Evolutionary conservation across 2,888 invertebrate species (phyloP), one percentile per base, ranked within the genome.

Genomic region (Polymixis flavicincta): DNA sequence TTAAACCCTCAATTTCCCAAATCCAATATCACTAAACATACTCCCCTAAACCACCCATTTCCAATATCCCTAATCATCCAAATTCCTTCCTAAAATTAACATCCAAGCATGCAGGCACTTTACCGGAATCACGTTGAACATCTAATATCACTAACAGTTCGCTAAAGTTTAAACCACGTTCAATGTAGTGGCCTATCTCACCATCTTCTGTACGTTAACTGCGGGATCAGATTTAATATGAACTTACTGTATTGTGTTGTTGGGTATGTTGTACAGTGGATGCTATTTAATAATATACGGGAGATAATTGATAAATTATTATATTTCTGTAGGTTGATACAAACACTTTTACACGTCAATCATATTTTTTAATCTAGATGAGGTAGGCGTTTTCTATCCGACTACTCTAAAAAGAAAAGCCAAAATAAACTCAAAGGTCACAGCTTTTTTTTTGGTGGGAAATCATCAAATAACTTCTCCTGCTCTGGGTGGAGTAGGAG

Each of bases 171-270:
- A 60, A 80, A 71, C 83, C 81, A 83, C 69, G 66, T 69, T 59
- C 61, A 55, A 63, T 70, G 59, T 83, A 55, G 55, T 22, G 55
- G 14, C 52, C 68, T 70, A 71, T 69, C 60, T 54, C 17, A 54
- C 42, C 25, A 66, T 74, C 71, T 60, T 60, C 66, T 22, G 48
- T 57, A 55, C 50, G 57, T 74, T 55, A 69, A 63, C 65, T 78
- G 61, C 52, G 48, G 74, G 84, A 86, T 86, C 77, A 80, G 82
- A 80, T 84, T 86, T 82, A 85, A 87, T 84, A 76, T 76, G 6
- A 77, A 78, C 67, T 82, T 67, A 52, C 17, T 73, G 54, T 72
- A 61, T 59, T 74, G 57, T 37, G 11, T 50, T 50, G 14, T 61
- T 74, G 0, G 11, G 65, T 37, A 54, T 72, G 68, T 76, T 28